Base-by-base conservation (phyloP, 2,113 vertebrate genomes). In the Neotragus pygmaeus region DNA sequence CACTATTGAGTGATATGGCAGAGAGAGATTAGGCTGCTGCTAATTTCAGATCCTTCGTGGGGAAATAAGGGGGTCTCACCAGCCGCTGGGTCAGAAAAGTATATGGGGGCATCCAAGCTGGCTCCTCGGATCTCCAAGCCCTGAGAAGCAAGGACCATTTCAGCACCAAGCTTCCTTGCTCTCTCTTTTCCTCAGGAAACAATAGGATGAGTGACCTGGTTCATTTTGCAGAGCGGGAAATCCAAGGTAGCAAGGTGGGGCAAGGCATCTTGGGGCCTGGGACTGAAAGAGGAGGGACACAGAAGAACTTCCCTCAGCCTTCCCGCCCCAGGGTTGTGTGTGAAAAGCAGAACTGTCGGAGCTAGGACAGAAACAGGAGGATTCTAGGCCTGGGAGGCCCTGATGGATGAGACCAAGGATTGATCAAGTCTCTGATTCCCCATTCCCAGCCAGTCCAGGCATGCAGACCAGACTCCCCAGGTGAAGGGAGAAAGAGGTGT, bases 1-100 rank as follows among this genome's bases (percentile, higher is more conserved):
- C 98, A 98, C 98, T 98, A 98, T 92, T 96, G 98, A 99, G 97
- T 98, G 98, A 98, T 98, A 98, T 94, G 96, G 98, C 96, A 96
- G 78, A 84, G 97, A 97, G 95, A 99, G 97, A 98, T 98, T 98
- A 98, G 98, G 95, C 96, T 39, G 96, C 97, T 97, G 82, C 98
- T 98, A 97, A 98, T 98, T 98, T 98, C 97, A 96, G 98, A 97
- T 77, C 91, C 43, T 96, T 97, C 95, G 92, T 90, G n/a, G 47
- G 95, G 97, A 97, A 98, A 96, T 94, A 23, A 87, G 28, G 33
- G 33, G 64, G 51, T 91, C 51, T 70, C 53, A 5, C 73, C 83
- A 70, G 80, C 21, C 5, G 33, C 25, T 43, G 16, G 55, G 73
- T 91, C 30, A 64, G 78, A 53, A 66, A 75, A 70, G 19, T 62